A percentile compares a stretch with the other conserved stretches of the same genome.
These are phyloP conservation scores for Eucriotettix oculatus DNA, from an alignment of 2,888 invertebrate species.

Conservation along the genomic window DNA sequence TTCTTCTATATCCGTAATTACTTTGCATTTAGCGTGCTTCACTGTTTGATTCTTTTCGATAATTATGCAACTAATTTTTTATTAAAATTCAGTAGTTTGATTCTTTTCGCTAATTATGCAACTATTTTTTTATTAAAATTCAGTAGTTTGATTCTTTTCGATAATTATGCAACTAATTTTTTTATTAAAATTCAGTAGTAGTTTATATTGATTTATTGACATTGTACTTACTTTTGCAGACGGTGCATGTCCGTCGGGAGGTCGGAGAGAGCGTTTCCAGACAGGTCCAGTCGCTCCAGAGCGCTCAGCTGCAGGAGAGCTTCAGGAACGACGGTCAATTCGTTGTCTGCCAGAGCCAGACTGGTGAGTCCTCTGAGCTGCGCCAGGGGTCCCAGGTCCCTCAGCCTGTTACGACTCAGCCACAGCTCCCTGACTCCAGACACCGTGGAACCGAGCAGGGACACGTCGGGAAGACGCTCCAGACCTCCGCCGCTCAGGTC, in stretches of 20 bases:
- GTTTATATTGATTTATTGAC: too few species aligned
- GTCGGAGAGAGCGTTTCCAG: conserved; percentile 46
- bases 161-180: too few species aligned
- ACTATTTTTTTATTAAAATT: too few species aligned
- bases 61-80: too few species aligned
- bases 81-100: too few species aligned
- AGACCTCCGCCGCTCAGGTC: conserved; percentile 26
- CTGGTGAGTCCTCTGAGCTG: conserved; percentile 22
- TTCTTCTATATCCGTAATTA: too few species aligned
- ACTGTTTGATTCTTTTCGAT: too few species aligned
- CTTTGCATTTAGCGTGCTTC: too few species aligned
- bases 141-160: too few species aligned
- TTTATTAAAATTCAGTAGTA: too few species aligned
- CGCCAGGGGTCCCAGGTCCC: conserved; percentile 19
- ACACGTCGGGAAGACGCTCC: conserved; percentile 22
- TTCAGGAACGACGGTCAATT: conserved; percentile 38
- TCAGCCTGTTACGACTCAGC: conserved; percentile 23
- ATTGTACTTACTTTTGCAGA: conserved; percentile 33
- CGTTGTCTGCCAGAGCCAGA: conserved; percentile 34
- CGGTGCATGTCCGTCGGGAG: conserved; percentile 45
- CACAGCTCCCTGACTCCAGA: conserved; percentile 23
- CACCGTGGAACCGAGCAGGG: conserved; percentile 9
- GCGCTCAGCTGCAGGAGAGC: conserved; percentile 41
- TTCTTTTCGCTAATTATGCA: too few species aligned
- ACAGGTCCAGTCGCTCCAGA: conserved; percentile 46